Conservation (phyloP, 37 sponge, comb jelly and placozoan genomes). For the Bolinopsis microptera region DNA sequence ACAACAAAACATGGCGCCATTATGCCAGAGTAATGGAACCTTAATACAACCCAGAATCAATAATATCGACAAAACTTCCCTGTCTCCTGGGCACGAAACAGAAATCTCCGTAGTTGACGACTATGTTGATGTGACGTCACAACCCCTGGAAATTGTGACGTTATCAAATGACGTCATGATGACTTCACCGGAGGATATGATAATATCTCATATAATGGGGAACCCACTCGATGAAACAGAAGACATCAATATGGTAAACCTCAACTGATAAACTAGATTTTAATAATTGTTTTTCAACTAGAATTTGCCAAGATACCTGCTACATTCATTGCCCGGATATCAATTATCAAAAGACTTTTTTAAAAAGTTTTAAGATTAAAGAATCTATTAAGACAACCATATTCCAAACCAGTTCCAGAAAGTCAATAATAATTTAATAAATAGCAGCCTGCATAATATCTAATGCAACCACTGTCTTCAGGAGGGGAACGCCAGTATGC, state of each 20-base stretch:
- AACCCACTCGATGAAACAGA: background rate
- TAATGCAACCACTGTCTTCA: too few species aligned
- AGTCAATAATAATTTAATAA: too few species aligned
- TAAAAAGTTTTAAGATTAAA: too few species aligned
- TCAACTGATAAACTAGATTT: background rate
- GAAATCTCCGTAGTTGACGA: background rate
- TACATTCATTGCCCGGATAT: too few species aligned
- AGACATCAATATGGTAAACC: background rate
- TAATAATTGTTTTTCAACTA: too few species aligned
- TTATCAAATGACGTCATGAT: background rate
- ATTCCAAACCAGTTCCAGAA: too few species aligned
- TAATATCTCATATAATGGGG: background rate
- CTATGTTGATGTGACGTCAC: background rate
- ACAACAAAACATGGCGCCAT: background rate
- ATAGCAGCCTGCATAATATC: too few species aligned
- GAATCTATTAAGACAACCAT: too few species aligned
- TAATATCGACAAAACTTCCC: background rate
- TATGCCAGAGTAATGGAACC: background rate
- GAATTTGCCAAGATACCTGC: too few species aligned
- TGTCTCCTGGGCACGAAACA: background rate
- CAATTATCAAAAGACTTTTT: too few species aligned
- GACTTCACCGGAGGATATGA: background rate
- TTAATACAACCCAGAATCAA: background rate
- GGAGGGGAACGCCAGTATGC: slow-evolving; percentile 4
- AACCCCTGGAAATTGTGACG: background rate